Evolutionary conservation across 2,797 vertebrate species (phyloP).

Genomic region (Anabas testudineus): DNA sequence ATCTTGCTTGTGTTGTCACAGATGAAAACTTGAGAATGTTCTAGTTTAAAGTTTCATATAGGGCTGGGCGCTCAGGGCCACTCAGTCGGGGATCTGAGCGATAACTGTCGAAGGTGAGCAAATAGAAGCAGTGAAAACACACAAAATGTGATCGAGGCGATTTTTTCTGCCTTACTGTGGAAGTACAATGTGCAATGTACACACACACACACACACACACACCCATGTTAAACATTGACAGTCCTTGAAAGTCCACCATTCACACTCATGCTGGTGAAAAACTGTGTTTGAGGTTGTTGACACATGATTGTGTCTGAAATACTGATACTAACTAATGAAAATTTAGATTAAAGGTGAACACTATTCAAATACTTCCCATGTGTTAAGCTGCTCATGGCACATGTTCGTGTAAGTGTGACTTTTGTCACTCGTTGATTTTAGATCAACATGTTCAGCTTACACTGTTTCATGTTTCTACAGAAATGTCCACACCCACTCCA

Average conservation of each 20-base stretch:
- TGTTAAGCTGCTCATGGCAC: too few species aligned
- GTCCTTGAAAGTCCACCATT: constrained; percentile 10
- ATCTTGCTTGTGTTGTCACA: constrained; percentile 14
- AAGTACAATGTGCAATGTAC: constrained; percentile 40
- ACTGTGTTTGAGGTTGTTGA: background rate
- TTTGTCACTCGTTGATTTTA: constrained; percentile 17
- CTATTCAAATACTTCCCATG: background rate
- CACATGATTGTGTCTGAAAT: background rate
- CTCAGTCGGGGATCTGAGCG: constrained; percentile 10
- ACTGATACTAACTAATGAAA: background rate
- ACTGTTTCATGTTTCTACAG: background rate
- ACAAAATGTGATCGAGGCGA: background rate
- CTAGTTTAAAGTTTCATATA: background rate
- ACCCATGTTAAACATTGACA: constrained; percentile 69
- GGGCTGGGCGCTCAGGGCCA: too few species aligned
- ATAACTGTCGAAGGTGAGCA: background rate
- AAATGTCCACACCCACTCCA: background rate
- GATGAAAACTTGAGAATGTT: constrained; percentile 7
- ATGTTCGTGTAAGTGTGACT: background rate
- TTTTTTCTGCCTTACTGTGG: constrained; percentile 13
- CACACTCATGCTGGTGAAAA: constrained; percentile 11
- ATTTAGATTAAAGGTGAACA: background rate
- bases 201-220: background rate
- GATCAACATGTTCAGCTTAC: background rate
- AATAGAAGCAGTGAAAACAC: background rate